A percentile compares a stretch with the other conserved stretches of the same genome.
Evolutionary conservation across 2,888 invertebrate genomes (phyloP).

Genomic region (Gastracanthus pulcherrimus): DNA sequence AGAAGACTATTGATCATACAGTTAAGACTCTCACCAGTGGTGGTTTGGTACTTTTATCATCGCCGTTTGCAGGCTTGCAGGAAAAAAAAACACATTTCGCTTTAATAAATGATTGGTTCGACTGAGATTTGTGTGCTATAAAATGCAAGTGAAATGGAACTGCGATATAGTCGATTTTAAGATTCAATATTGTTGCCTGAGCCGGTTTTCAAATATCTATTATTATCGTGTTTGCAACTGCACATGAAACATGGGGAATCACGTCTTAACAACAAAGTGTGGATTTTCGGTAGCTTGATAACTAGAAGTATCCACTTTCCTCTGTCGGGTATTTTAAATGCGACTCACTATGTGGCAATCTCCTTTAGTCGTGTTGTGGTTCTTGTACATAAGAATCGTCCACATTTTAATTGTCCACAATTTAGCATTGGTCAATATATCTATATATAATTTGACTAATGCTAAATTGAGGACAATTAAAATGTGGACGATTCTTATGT

Average conservation of each 20-base stretch:
- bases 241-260: background rate
- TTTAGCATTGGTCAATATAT: too few relatives aligned
- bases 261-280: background rate
- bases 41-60: slow-evolving; percentile 67
- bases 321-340: background rate
- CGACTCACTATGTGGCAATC: background rate
- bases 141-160: background rate
- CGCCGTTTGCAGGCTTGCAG: slow-evolving; percentile 71
- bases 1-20: slow-evolving; percentile 51
- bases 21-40: slow-evolving; percentile 66
- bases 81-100: slow-evolving; percentile 61
- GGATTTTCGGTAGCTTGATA: background rate
- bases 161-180: background rate
- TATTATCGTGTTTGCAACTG: background rate
- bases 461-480: too few relatives aligned
- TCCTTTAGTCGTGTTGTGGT: too few relatives aligned
- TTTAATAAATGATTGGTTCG: slow-evolving; percentile 26
- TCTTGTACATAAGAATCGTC: too few relatives aligned
- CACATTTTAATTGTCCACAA: too few relatives aligned
- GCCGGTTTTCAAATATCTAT: background rate
- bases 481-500: too few relatives aligned
- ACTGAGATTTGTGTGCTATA: background rate
- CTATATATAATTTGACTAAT: too few relatives aligned
- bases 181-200: background rate
- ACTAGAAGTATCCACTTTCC: background rate